These are phyloP conservation scores for Drosophila nr. perissopoda DNA, from an alignment of 2,888 invertebrate genomes.

Conservation along the genomic window DNA sequence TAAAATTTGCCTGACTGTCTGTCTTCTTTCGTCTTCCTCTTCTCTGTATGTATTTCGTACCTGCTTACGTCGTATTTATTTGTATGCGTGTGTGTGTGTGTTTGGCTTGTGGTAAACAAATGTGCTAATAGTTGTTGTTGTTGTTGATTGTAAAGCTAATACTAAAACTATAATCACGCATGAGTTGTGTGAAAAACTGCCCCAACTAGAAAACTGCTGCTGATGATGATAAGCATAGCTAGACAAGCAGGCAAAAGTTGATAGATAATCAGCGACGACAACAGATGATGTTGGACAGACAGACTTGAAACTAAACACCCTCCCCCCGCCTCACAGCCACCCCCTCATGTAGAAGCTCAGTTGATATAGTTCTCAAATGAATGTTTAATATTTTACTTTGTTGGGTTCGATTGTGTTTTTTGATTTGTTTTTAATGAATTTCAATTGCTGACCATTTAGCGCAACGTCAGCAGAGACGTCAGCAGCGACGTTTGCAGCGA, in stretches of 20 bases:
- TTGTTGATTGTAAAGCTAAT: not conserved
- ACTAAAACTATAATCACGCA: conserved; percentile 50
- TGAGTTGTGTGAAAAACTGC: conserved; percentile 40
- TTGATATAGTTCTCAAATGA: conserved; percentile 28
- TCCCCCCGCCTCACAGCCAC: fast-evolving
- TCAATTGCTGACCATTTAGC: conserved; percentile 65
- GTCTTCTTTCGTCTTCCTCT: not conserved
- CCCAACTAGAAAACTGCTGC: not conserved
- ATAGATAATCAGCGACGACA: conserved; percentile 27
- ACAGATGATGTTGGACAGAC: conserved; percentile 8
- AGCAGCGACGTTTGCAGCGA: not conserved
- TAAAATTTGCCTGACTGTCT: conserved; percentile 14
- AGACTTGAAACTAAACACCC: not conserved
- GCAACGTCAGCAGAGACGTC: conserved; percentile 41
- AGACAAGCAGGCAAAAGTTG: conserved; percentile 40
- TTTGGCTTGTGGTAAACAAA: conserved; percentile 44
- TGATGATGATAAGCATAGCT: conserved; percentile 27
- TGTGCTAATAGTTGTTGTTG: conserved; percentile 48
- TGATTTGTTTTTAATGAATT: conserved; percentile 70
- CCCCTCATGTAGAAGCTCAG: not conserved
- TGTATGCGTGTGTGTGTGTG: not conserved
- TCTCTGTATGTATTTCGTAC: conserved; percentile 13
- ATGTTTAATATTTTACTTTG: conserved; percentile 31
- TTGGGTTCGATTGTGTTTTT: conserved; percentile 36
- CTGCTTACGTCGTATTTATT: conserved; percentile 8